Base-by-base conservation (phyloP, 2,113 vertebrate species). In the Aphyosemion australe region DNA sequence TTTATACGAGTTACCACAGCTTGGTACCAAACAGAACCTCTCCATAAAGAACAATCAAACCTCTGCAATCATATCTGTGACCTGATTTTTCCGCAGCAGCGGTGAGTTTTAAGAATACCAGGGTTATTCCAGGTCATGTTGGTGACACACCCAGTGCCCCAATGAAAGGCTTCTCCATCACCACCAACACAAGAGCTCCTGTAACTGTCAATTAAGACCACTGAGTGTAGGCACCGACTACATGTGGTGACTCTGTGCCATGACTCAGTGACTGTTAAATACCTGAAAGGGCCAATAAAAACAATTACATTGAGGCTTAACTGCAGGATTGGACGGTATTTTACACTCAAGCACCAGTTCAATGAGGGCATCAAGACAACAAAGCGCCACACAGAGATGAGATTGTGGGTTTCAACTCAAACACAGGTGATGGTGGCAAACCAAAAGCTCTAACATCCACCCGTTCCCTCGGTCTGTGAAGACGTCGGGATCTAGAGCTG, bases 51-150 rank as follows among this genome's bases (percentile, higher is more conserved):
- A 52, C 26, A 76, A 31, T 8, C 51, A 57, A 5, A 57, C n/a
- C 47, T 57, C 21, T 48, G 26, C 31, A 71, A 66, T 65, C 8
- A 69, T 79, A 77, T 57, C 39, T 65, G 39, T n/a, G 52, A 47
- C 10, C 19, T 10, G 12, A 69, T 66, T 70, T 70, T 76, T 18
- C 61, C 55, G 20, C 32, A 55, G 39, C 26, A 50, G 39, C 34
- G 61, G 32, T n/a, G 8, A 52, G 45, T 20, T 52, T 59, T 64
- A 37, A 64, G 42, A 69, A 53, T 37, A 63, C 60, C 43, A 61
- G 73, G 71, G 78, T 82, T 69, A 74, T 77, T 82, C 34, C 46
- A 78, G 87, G 88, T 80, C 78, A 75, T 69, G 80, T 57, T 80
- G 63, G 65, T 78, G 83, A 77, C 87, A 82, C 76, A 61, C 80